Evolutionary conservation across 2,888 invertebrate genomes (phyloP).

Genomic region (Phyto melanocephala): DNA sequence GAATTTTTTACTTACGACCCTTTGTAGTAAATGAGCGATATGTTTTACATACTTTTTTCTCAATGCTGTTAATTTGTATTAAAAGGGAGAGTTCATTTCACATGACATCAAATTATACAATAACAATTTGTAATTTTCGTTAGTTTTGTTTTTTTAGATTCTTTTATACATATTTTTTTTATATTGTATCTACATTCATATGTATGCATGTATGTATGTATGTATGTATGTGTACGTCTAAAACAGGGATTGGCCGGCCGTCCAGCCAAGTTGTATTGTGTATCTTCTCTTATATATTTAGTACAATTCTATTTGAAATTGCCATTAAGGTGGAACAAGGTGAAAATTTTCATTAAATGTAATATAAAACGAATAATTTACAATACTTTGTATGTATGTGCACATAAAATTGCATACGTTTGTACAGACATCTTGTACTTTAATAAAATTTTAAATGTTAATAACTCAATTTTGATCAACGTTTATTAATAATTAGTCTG

Average conservation of each 20-base stretch:
- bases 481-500: too few species aligned
- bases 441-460: not conserved
- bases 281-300: conserved; percentile 12
- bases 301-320: conserved; percentile 34
- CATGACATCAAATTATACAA: conserved; percentile 60
- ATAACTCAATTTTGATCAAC: too few species aligned
- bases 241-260: conserved; percentile 42
- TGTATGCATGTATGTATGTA: conserved; percentile 1
- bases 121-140: conserved; percentile 39
- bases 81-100: conserved; percentile 74
- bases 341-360: conserved; percentile 27
- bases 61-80: conserved; percentile 65
- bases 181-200: not conserved
- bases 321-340: conserved; percentile 9
- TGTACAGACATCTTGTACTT: not conserved
- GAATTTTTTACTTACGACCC: too few species aligned
- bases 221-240: not conserved
- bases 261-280: conserved; percentile 13
- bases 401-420: too few species aligned
- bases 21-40: too few species aligned
- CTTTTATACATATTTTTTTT: conserved; percentile 5
- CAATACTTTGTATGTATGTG: not conserved
- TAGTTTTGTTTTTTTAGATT: conserved; percentile 11
- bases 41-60: not conserved
- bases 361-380: conserved; percentile 49